Conservation (phyloP, 2,797 vertebrate species). For the Thunnus albacares region DNA sequence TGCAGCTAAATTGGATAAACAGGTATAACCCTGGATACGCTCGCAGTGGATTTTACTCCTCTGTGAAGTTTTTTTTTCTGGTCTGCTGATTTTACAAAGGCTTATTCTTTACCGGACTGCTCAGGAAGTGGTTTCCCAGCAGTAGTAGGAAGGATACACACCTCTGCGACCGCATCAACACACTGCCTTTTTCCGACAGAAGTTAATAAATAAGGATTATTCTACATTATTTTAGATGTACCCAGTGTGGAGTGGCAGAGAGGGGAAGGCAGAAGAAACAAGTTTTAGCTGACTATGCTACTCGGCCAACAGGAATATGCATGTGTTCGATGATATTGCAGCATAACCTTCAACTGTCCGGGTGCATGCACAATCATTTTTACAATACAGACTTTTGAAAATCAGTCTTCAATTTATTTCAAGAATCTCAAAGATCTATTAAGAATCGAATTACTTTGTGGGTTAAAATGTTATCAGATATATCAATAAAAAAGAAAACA, state of each 20-base stretch:
- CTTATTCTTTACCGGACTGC: constrained; percentile 1
- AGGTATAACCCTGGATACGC: constrained; percentile 26
- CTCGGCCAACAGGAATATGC: neutral
- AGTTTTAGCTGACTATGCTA: neutral
- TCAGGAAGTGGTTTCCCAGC: constrained; percentile 39
- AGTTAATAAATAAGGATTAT: neutral
- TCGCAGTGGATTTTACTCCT: constrained; percentile 38
- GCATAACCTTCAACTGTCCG: neutral
- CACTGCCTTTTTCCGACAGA: neutral
- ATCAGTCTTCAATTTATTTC: neutral
- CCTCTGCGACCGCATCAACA: neutral
- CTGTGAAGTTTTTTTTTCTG: constrained; percentile 40
- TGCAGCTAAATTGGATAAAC: constrained; percentile 56
- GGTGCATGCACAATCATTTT: neutral
- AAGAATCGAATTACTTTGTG: neutral
- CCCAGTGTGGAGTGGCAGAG: neutral
- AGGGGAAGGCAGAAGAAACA: neutral
- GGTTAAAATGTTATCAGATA: neutral
- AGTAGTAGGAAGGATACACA: neutral
- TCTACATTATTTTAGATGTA: neutral
- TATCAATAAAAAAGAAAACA: constrained; percentile 8
- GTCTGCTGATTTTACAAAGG: constrained; percentile 48
- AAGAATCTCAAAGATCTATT: neutral
- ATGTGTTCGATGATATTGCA: neutral
- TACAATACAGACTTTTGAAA: neutral